Base-by-base conservation (phyloP, 2,888 invertebrate species). In the Agrochola lychnidis region DNA sequence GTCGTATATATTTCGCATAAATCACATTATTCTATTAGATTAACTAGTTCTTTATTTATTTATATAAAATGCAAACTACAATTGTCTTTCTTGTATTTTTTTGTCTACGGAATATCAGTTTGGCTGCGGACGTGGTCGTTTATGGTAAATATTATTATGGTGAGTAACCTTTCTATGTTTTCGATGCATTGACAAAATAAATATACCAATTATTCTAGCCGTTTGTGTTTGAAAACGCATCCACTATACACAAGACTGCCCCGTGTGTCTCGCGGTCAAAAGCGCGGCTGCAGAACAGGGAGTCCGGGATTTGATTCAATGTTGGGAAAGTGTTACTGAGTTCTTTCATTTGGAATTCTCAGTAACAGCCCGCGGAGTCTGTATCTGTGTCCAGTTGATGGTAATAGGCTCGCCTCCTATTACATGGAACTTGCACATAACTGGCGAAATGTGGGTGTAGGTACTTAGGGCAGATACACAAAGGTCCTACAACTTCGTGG, bases 101-200 rank as follows among this genome's bases (percentile, higher is more conserved):
- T 51, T 51, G 19, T 51, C 7, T 22, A 19, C 19, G 19, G 3
- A 51, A 19, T 51, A 51, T 22, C 51, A 51, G 19, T 51, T 51
- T 51, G 7, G 19, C 19, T 19, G 51, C 19, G 19, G 51, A 51
- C 51, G 51, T 51, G 19, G 22, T 19, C 19, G 51, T 51, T 51
- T 51, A 51, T 51, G 2, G 22, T 2, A 0, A 0, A 0, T 7
- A 0, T 22, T 2, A 51, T 22, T 51, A 19, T 22, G 19, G 51
- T 22, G 7, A 51, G 51, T 51, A 51, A 22, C 51, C 0, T 51
- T 51, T 19, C 19, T 19, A 19, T 51, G 19, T 51, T 51, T 22
- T 19, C 19, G 51, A 4, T 36, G 36, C 36, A 36, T 36, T 36
- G 36, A 51, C 16, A 48, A 48, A 16, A 48, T 48, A 16, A 48